phyloP scores from a whole-genome alignment of 2,797 vertebrate species.

The Agapornis canus region DNA sequence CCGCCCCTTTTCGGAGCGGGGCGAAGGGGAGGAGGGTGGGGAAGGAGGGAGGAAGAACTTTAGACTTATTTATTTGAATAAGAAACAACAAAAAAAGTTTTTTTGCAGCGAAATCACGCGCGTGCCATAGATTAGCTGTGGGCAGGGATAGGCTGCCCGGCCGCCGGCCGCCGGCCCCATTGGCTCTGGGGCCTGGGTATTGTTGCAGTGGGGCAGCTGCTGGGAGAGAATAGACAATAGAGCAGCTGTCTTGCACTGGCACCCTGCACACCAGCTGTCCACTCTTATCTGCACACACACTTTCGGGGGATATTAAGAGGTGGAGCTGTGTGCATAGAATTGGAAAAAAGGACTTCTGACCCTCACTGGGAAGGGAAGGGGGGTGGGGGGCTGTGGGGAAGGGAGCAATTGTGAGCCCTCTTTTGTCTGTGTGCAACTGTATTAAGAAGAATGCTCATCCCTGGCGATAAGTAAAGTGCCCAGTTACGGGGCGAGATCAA shows the following conservation, averaged over 20 bases:
- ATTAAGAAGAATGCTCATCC: conserved; percentile 89
- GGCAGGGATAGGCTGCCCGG: conserved; percentile 84
- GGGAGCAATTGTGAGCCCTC: conserved; percentile 85
- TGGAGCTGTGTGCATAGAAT: conserved; percentile 86
- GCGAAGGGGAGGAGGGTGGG: neutral
- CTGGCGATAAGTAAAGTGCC: conserved; percentile 78
- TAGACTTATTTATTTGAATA: conserved; percentile 77
- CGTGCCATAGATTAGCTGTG: conserved; percentile 96
- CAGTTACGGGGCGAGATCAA: conserved; percentile 71
- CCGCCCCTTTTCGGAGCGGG: neutral
- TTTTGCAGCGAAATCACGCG: conserved; percentile 90
- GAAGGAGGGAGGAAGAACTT: conserved; percentile 71
- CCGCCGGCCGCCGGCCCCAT: conserved; percentile 81
- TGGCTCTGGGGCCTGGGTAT: conserved; percentile 86
- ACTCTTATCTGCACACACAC: conserved; percentile 92
- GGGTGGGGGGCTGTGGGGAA: conserved; percentile 71
- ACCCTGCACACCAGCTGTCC: conserved; percentile 99
- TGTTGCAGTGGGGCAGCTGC: conserved; percentile 99
- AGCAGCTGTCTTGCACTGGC: conserved; percentile 99
- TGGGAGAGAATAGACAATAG: conserved; percentile 98
- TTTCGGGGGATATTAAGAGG: conserved; percentile 87
- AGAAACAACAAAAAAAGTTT: conserved; percentile 62
- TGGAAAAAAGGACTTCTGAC: conserved; percentile 95
- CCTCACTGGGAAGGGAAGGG: conserved; percentile 92
- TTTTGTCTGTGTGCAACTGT: conserved; percentile 92